phyloP scores from a whole-genome alignment of 2,113 vertebrate species.

The Aspidoscelis tigris region DNA sequence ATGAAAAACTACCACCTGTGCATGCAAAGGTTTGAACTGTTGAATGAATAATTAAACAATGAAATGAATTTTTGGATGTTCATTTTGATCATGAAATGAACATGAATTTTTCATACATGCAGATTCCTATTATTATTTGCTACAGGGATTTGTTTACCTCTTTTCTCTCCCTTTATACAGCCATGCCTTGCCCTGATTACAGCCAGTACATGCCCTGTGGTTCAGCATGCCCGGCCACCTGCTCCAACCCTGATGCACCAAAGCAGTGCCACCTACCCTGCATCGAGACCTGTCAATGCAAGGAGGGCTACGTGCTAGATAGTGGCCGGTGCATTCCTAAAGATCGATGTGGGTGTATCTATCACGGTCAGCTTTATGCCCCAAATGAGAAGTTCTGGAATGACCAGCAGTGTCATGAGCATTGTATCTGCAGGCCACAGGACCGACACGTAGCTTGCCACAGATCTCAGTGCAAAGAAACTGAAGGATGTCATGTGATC shows the following conservation, averaged over 20 bases:
- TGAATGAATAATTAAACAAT: background rate
- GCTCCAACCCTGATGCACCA: constrained; percentile 57
- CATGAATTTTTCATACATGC: too few relatives aligned
- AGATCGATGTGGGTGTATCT: constrained; percentile 69
- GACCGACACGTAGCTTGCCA: constrained; percentile 65
- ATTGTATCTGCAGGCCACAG: constrained; percentile 61
- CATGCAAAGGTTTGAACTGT: constrained; percentile 12
- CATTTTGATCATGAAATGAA: too few relatives aligned
- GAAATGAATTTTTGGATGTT: too few relatives aligned
- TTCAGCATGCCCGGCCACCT: constrained; percentile 68
- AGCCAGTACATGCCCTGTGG: constrained; percentile 73
- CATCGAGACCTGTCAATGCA: constrained; percentile 70
- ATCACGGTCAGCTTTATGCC: constrained; percentile 71
- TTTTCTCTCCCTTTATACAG: constrained; percentile 70
- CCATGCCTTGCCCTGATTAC: constrained; percentile 68
- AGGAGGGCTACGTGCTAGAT: constrained; percentile 68
- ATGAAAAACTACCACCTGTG: too few relatives aligned
- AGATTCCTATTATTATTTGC: constrained; percentile 40
- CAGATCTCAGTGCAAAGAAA: constrained; percentile 51
- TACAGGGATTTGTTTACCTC: constrained; percentile 60
- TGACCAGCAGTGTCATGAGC: constrained; percentile 60
- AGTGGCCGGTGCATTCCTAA: constrained; percentile 60
- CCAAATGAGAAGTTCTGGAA: constrained; percentile 71
- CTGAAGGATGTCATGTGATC: constrained; percentile 60
- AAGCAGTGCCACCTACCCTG: constrained; percentile 54